phyloP scores from a whole-genome alignment of 2,888 invertebrate genomes.

The Melanargia galathea region DNA sequence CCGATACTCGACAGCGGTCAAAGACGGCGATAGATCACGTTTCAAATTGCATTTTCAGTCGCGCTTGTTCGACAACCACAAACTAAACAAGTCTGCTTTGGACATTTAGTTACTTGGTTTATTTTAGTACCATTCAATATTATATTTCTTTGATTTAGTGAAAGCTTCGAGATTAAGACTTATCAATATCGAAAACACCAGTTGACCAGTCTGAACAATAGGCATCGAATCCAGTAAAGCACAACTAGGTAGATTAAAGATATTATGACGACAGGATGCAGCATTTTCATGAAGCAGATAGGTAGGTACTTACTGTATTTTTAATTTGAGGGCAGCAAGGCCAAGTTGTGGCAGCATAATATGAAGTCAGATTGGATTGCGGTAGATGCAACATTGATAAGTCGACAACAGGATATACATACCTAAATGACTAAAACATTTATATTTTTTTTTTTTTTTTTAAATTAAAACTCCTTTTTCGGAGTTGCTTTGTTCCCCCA shows the following conservation, averaged over 20 bases:
- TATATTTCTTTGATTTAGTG: neutral
- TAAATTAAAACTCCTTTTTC: too few relatives aligned
- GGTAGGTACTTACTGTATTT: neutral
- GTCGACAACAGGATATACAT: neutral
- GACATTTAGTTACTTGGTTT: neutral
- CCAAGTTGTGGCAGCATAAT: neutral
- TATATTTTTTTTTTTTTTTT: too few relatives aligned
- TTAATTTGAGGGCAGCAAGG: neutral
- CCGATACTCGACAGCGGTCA: slow-evolving; percentile 3
- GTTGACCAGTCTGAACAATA: neutral
- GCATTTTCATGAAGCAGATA: neutral
- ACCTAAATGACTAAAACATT: too few relatives aligned
- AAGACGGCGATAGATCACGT: neutral
- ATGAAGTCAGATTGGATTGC: neutral
- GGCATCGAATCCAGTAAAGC: neutral
- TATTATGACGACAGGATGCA: too few relatives aligned
- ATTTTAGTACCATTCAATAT: neutral
- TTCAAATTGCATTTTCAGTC: slow-evolving; percentile 7
- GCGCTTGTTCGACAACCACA: neutral
- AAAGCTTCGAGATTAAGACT: neutral
- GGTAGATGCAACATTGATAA: neutral
- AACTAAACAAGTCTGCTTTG: neutral
- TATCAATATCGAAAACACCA: too few relatives aligned
- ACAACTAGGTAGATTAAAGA: too few relatives aligned
- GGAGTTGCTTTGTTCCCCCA: too few relatives aligned